Evolutionary conservation across 2,797 vertebrate species (phyloP).

Genomic region (Poeciliopsis turneri): DNA sequence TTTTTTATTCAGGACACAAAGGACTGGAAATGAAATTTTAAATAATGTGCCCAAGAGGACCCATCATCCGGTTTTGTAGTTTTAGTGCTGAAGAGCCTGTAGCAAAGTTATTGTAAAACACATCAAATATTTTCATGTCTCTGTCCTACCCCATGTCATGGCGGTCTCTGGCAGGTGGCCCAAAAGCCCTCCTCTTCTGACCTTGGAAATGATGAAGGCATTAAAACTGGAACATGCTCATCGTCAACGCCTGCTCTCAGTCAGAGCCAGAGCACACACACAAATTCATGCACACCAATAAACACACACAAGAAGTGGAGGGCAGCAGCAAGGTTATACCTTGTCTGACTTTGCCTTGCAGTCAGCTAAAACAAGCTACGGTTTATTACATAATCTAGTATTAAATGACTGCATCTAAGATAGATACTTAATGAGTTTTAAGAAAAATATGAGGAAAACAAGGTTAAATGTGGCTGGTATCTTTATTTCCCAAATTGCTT

Average conservation of each 20-base stretch:
- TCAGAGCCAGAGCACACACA: conserved; percentile 6
- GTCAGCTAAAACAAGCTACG: conserved; percentile 52
- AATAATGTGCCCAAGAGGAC: conserved; percentile 59
- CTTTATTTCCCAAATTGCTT: conserved; percentile 35
- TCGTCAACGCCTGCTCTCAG: conserved; percentile 21
- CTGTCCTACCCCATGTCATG: conserved; percentile 58
- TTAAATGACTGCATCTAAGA: conserved; percentile 54
- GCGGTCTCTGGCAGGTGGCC: conserved; percentile 59
- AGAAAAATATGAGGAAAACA: conserved; percentile 46
- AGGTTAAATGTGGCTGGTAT: conserved; percentile 43
- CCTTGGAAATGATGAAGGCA: conserved; percentile 67
- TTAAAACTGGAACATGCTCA: conserved; percentile 62
- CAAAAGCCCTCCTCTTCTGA: conserved; percentile 52
- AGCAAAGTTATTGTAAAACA: conserved; percentile 65
- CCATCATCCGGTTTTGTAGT: conserved; percentile 44
- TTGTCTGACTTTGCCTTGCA: conserved; percentile 43
- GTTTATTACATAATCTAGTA: conserved; percentile 48
- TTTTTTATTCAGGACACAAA: conserved; percentile 46
- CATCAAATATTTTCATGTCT: conserved; percentile 65
- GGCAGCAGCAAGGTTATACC: conserved; percentile 51
- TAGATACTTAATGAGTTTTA: conserved; percentile 29
- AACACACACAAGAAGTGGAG: not conserved
- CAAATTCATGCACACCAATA: conserved; percentile 6
- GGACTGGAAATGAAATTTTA: conserved; percentile 52
- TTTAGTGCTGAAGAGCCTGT: conserved; percentile 52